A percentile compares a stretch with the other conserved stretches of the same genome.
These are phyloP conservation scores for Henricia sp. DNA, from an alignment of 53 echinoderm and acorn worm species.

Conservation along the genomic window DNA sequence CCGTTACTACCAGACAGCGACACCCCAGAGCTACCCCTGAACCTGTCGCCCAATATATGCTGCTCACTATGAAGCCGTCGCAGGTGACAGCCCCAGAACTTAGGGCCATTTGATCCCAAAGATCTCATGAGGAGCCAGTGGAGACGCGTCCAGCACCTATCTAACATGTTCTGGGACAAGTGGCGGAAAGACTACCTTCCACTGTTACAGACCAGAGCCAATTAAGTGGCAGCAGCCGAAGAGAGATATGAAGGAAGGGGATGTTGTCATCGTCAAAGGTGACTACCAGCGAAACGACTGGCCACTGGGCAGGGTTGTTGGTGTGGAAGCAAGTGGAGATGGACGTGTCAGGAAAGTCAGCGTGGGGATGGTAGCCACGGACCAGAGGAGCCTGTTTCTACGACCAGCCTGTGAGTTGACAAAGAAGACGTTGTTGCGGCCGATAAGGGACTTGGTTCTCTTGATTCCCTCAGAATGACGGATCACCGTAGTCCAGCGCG, in stretches of 20 bases:
- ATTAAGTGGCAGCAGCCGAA: slow-evolving; percentile 64
- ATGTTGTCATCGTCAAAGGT: slow-evolving; percentile 61
- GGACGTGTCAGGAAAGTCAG: slow-evolving; percentile 58
- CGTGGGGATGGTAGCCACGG: slow-evolving; percentile 41
- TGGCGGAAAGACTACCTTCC: slow-evolving; percentile 68
- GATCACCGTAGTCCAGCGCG: background rate
- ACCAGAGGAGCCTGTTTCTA: slow-evolving; percentile 20
- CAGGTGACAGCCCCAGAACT: slow-evolving; percentile 68
- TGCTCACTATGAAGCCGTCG: slow-evolving; percentile 67
- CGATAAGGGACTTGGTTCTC: slow-evolving; percentile 62
- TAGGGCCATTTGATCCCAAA: slow-evolving; percentile 60
- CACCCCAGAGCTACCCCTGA: slow-evolving; percentile 63
- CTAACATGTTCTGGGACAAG: slow-evolving; percentile 72
- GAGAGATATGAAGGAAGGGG: slow-evolving; percentile 40
- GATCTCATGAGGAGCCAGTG: slow-evolving; percentile 68
- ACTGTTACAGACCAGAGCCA: slow-evolving; percentile 53
- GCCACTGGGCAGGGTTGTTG: slow-evolving; percentile 60
- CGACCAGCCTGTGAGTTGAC: slow-evolving; percentile 29
- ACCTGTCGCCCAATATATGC: slow-evolving; percentile 62
- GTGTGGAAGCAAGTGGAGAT: slow-evolving; percentile 33
- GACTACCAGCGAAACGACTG: slow-evolving; percentile 61
- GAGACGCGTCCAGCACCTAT: slow-evolving; percentile 68
- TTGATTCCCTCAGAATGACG: slow-evolving; percentile 44
- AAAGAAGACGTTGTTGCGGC: slow-evolving; percentile 70
- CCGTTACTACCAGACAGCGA: slow-evolving; percentile 49